Evolutionary conservation across 2,797 vertebrate species (phyloP), one percentile per base, ranked within the genome.

Genomic region (Clarias fuscus): DNA sequence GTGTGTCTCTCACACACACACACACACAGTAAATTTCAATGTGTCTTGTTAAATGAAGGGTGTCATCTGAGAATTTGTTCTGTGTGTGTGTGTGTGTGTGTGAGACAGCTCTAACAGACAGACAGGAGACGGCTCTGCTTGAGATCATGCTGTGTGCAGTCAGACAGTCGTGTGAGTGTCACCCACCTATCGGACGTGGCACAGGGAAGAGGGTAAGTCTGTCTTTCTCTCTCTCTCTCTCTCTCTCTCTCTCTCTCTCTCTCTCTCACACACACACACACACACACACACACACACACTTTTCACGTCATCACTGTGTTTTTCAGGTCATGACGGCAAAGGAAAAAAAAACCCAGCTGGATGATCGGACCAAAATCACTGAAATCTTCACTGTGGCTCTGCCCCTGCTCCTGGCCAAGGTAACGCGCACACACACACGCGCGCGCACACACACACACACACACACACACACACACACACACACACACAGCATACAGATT

Each of bases 111-210:
- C 89, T 97, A 87, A 96, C 95, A 0, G 96, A 97, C 86, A 94
- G 95, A 84, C 96, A 97, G 90, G 96, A 97, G 90, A 96, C 95
- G 3, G 96, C 96, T 86, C 93, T 97, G 91, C 95, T 97, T 88
- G 96, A 97, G 94, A 97, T 97, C 89, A 96, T 97, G 96, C 95
- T 97, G 24, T 97, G 96, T 93, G 96, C 96, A 70, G 96, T 97
- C 92, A 95, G 96, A 88, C 96, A 97, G 91, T 95, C 96, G 20
- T 96, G 96, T 68, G 96, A 97, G 90, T 97, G 96, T 91, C 96
- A 97, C 90, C 96, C 96, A 85, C 96, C 96, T 20, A 95, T 96
- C 86, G 96, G 96, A 91, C 95, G 96, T 94, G 96, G 96, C 89
- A 95, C 96, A 4, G 96, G 96, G 22, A 97, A 96, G 94, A 95